These are phyloP conservation scores for Lycia hirtaria DNA, from an alignment of 2,888 invertebrate genomes.

Conservation along the genomic window DNA sequence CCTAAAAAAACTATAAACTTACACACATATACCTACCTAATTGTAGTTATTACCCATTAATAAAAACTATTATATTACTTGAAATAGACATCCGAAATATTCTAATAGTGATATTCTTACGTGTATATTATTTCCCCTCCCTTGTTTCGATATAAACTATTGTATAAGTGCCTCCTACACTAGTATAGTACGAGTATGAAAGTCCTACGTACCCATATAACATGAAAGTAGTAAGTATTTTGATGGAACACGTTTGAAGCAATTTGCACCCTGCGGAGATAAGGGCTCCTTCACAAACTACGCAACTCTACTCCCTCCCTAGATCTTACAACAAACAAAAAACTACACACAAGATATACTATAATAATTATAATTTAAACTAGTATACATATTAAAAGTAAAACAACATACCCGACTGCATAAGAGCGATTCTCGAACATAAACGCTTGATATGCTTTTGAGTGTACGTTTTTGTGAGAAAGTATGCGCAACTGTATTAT, in stretches of 20 bases:
- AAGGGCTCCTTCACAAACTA: conserved; percentile 52
- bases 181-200: neutral
- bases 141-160: neutral
- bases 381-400: no score
- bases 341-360: neutral
- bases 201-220: neutral
- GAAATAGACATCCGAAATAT: no score
- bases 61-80: no score
- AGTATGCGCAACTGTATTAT: no score
- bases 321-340: neutral
- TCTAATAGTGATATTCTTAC: neutral
- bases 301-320: neutral
- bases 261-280: conserved; percentile 75
- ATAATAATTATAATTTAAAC: no score
- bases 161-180: neutral
- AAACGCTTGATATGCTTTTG: no score
- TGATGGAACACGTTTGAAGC: conserved; percentile 55
- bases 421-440: no score
- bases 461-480: no score
- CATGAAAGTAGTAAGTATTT: conserved; percentile 38
- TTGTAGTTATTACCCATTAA: no score
- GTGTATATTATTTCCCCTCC: neutral
- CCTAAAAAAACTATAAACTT: no score
- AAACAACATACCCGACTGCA: no score
- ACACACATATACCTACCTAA: no score